These are phyloP conservation scores for Ciconia nigra DNA, from an alignment of 2,797 vertebrate genomes.

Conservation along the genomic window DNA sequence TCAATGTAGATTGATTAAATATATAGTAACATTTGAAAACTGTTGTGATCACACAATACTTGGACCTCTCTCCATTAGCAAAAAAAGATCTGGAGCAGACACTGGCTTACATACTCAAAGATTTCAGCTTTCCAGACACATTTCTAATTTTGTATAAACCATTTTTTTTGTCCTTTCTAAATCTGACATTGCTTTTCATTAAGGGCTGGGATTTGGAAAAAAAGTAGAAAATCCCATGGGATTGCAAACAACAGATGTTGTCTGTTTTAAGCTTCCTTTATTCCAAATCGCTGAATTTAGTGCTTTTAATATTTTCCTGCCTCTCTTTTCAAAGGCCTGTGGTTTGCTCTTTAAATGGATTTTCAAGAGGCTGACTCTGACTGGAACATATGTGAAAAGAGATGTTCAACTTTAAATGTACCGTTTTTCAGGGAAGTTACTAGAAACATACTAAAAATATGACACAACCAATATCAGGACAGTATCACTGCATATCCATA, in stretches of 20 bases:
- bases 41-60: neutral
- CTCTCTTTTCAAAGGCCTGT: neutral
- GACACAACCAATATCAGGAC: neutral
- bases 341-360: slow-evolving; percentile 24
- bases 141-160: slow-evolving; percentile 9
- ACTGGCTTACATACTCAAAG: neutral
- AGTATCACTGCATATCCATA: neutral
- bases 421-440: neutral
- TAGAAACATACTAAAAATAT: neutral
- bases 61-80: neutral
- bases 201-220: slow-evolving; percentile 12
- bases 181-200: slow-evolving; percentile 28
- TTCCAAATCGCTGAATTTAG: slow-evolving; percentile 28
- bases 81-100: neutral
- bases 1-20: neutral
- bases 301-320: slow-evolving; percentile 44
- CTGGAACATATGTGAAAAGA: neutral
- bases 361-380: slow-evolving; percentile 10
- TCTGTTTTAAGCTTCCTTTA: slow-evolving; percentile 60
- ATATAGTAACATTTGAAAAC: neutral
- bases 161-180: neutral
- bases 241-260: slow-evolving; percentile 66
- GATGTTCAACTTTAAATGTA: neutral
- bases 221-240: slow-evolving; percentile 41
- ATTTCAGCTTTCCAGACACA: slow-evolving; percentile 24